A percentile compares a stretch with the other conserved stretches of the same genome.
phyloP scores from a whole-genome alignment of 2,888 invertebrate species.

The Sipha maydis region DNA sequence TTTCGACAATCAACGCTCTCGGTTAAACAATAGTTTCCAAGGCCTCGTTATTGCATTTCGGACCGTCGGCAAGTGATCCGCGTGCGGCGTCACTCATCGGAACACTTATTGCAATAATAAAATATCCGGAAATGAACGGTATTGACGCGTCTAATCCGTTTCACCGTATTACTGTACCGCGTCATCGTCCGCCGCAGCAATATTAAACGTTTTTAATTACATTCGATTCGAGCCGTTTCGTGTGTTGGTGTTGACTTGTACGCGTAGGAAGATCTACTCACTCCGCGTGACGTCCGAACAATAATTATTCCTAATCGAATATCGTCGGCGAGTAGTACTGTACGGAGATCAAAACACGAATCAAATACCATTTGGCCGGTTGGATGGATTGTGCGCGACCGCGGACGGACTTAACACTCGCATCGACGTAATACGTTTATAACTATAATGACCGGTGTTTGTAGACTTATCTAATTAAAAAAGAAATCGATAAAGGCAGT shows the following conservation, averaged over 20 bases:
- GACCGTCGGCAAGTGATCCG: too few species aligned
- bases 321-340: not conserved
- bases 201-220: not conserved
- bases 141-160: too few species aligned
- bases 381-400: not conserved
- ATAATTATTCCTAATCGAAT: slow-evolving; percentile 27
- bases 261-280: not conserved
- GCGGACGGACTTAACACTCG: not conserved
- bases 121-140: too few species aligned
- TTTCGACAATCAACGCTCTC: too few species aligned
- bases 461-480: not conserved
- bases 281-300: slow-evolving; percentile 19
- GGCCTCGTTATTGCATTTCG: too few species aligned
- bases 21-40: too few species aligned
- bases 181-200: not conserved
- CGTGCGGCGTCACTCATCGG: too few species aligned
- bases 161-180: not conserved
- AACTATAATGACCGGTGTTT: not conserved
- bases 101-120: too few species aligned
- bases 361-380: too few species aligned
- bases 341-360: slow-evolving; percentile 1
- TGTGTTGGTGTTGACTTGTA: not conserved
- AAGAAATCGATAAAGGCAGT: not conserved
- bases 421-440: not conserved
- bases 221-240: not conserved